Evolutionary conservation across 1,140 invertebrate genomes (phyloP).

Genomic region (Mya arenaria): DNA sequence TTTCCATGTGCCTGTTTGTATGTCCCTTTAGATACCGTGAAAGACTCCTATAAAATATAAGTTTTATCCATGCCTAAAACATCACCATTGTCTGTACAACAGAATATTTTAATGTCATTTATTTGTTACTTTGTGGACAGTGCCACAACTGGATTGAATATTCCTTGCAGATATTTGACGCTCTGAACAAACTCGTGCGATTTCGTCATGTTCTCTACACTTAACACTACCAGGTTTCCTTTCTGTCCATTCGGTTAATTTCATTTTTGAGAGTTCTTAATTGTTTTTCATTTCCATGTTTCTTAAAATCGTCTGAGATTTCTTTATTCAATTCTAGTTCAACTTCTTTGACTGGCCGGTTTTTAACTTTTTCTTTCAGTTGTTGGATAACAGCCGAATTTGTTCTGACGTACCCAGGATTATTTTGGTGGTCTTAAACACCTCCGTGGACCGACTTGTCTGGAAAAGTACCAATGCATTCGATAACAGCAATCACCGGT

Average conservation of each 20-base stretch:
- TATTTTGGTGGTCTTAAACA: too few relatives aligned
- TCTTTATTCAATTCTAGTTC: slow-evolving; percentile 17
- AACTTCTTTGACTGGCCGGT: slow-evolving; percentile 16
- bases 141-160: slow-evolving; percentile 5
- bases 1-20: too few relatives aligned
- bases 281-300: slow-evolving; percentile 29
- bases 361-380: too few relatives aligned
- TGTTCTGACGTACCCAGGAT: neutral
- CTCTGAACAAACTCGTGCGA: slow-evolving; percentile 3
- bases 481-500: neutral
- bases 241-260: neutral
- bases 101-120: slow-evolving; percentile 8
- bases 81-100: neutral
- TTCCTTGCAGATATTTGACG: slow-evolving; percentile 4
- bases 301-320: neutral
- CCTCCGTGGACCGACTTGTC: neutral
- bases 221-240: neutral
- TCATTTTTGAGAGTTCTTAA: neutral
- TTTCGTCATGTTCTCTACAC: slow-evolving; percentile 20
- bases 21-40: too few relatives aligned
- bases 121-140: slow-evolving; percentile 24
- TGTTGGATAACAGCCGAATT: neutral
- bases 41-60: slow-evolving; percentile 8
- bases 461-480: slow-evolving; percentile 20
- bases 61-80: slow-evolving; percentile 35